Base-by-base conservation (phyloP, 2,888 invertebrate genomes). In the Luperina testacea region DNA sequence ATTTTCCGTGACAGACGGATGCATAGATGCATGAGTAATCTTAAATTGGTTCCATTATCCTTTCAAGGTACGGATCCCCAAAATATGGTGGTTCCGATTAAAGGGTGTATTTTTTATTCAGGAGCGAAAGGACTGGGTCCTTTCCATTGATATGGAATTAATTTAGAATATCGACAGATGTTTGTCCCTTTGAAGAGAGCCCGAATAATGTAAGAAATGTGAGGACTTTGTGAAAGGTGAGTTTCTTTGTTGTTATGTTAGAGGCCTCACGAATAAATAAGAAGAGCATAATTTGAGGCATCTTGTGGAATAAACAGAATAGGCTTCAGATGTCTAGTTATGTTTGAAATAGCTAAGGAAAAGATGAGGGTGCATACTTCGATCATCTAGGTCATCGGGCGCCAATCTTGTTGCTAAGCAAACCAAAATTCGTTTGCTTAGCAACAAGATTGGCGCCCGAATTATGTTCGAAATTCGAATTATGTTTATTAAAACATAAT, bases 101-200 rank as follows among this genome's bases (percentile, higher is more conserved):
- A 69, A 76, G 74, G 77, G 73, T 75, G 68, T 87, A 87, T 87
- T 87, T 90, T 87, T 87, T 87, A 89, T 85, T 77, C 83, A 42
- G 77, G 74, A 27, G 45, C 74, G 45, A 77, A 77, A 75, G 79
- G 78, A 75, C 77, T 70, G 57, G 73, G 59, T 64, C 61, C 27
- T 42, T 67, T 87, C 79, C 73, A 81, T 90, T 80, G 88, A 88
- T 71, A 80, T 51, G 48, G 67, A 85, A 83, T 90, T 87, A 87
- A 88, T 90, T 85, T 87, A 80, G 83, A 74, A 87, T 81, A 87
- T 82, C 77, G 74, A 81, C 77, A 78, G 81, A 79, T 83, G 80
- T 45, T 81, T 70, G 74, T 75, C 74, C 81, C 85, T 88, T 84
- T 84, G 82, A 86, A 68, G 73, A 76, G 59, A 61, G 20, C 61